Evolutionary conservation across 1,140 invertebrate genomes (phyloP).

Genomic region (Cylas formicarius): DNA sequence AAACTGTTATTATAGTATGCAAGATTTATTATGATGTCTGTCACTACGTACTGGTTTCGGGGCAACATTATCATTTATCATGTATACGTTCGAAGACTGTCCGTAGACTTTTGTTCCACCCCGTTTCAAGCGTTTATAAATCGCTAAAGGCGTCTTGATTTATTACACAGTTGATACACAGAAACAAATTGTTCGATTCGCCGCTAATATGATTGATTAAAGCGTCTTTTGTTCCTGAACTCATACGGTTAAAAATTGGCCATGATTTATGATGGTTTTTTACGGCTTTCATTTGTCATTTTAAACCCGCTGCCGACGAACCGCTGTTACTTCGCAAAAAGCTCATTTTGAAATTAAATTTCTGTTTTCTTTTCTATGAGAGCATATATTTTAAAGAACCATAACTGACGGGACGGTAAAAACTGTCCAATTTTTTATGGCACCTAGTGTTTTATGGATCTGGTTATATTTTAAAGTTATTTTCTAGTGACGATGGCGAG

Average conservation of each 20-base stretch:
- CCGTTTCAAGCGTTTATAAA: conserved; percentile 9
- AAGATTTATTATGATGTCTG: no score
- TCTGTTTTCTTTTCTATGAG: not conserved
- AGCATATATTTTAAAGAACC: no score
- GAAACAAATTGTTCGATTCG: conserved; percentile 27
- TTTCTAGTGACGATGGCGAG: no score
- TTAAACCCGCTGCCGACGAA: conserved; percentile 12
- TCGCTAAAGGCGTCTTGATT: conserved; percentile 16
- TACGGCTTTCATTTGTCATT: conserved; percentile 21
- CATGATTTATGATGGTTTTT: conserved; percentile 24
- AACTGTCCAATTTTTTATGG: no score
- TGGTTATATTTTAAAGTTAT: no score
- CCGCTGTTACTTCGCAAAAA: conserved; percentile 2
- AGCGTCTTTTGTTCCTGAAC: conserved; percentile 23
- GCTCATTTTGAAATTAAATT: conserved; percentile 4
- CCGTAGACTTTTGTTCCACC: not conserved
- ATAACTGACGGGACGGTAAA: no score
- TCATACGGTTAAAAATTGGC: conserved; percentile 22
- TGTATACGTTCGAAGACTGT: not conserved
- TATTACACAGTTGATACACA: conserved; percentile 19
- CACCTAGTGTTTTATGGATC: no score
- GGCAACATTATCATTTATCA: conserved; percentile 1
- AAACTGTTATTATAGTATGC: no score
- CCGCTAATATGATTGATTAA: conserved; percentile 28
- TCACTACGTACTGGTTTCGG: no score